Percentiles rank a stretch among this genome's conserved stretches.
Conservation (phyloP, 2,797 vertebrate genomes). For the Mus minutoides region DNA sequence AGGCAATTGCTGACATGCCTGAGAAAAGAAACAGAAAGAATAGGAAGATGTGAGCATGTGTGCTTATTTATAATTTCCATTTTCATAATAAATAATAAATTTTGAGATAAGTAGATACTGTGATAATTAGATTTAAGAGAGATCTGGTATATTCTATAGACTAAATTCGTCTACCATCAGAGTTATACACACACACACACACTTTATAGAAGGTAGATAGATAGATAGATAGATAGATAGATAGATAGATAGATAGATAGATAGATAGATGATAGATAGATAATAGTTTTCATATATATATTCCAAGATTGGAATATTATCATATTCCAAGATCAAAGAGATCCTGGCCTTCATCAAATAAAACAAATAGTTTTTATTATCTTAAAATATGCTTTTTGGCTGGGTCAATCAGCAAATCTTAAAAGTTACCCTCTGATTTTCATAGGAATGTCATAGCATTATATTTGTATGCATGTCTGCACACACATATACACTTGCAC, state of each 20-base stretch:
- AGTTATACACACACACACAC: background rate
- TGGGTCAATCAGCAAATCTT: background rate
- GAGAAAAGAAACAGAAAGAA: background rate
- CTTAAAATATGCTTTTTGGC: background rate
- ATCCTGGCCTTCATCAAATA: background rate
- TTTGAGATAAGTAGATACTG: background rate
- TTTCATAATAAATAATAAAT: conserved; percentile 45
- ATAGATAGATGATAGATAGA: too few species aligned
- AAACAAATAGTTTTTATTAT: background rate
- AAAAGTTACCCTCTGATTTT: background rate
- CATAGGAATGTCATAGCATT: background rate
- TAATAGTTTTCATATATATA: too few species aligned
- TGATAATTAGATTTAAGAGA: background rate
- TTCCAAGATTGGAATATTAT: background rate
- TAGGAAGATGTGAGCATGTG: background rate
- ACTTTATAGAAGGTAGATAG: too few species aligned
- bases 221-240: too few species aligned
- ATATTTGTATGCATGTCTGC: background rate
- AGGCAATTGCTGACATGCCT: conserved; percentile 33
- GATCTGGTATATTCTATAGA: background rate
- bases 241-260: too few species aligned
- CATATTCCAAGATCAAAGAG: background rate
- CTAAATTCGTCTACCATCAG: background rate
- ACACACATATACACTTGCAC: background rate
- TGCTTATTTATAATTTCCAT: conserved; percentile 38